Evolutionary conservation across 1,140 invertebrate genomes (phyloP).

Genomic region (Steinernema feltiae): DNA sequence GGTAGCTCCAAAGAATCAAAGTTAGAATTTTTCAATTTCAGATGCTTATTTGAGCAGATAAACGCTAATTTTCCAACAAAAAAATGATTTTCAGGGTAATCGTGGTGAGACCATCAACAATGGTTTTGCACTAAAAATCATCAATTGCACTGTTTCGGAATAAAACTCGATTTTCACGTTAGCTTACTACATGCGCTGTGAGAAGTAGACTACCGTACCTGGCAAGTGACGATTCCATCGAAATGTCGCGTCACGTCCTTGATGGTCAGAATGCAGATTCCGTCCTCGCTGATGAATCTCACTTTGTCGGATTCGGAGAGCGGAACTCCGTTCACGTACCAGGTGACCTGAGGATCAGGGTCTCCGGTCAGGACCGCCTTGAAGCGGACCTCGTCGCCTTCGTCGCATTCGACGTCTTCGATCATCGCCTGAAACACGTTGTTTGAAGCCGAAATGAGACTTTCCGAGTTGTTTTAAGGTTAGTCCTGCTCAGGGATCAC

Average conservation of each 20-base stretch:
- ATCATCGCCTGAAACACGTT: constrained; percentile 43
- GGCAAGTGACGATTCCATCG: constrained; percentile 56
- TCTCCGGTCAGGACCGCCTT: constrained; percentile 68
- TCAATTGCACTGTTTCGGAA: no score
- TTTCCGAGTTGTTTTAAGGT: background rate
- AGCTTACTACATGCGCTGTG: no score
- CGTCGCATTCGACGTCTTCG: constrained; percentile 57
- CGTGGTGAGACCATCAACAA: no score
- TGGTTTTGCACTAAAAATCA: no score
- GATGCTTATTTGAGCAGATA: no score
- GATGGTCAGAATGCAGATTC: constrained; percentile 56
- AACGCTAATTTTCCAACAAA: no score
- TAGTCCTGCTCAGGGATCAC: no score
- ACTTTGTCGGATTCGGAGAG: constrained; percentile 51
- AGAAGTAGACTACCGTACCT: constrained; percentile 41
- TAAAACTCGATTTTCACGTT: no score
- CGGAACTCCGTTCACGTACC: constrained; percentile 60
- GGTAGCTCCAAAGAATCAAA: no score
- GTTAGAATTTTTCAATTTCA: no score
- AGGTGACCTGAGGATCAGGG: constrained; percentile 70
- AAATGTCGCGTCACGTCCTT: constrained; percentile 56
- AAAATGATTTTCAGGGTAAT: no score
- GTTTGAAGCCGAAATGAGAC: background rate
- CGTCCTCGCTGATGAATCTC: constrained; percentile 54
- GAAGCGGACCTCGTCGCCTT: constrained; percentile 56